Evolutionary conservation across 2,113 vertebrate genomes (phyloP), one percentile per base, ranked within the genome.

Genomic region (Gobius niger): DNA sequence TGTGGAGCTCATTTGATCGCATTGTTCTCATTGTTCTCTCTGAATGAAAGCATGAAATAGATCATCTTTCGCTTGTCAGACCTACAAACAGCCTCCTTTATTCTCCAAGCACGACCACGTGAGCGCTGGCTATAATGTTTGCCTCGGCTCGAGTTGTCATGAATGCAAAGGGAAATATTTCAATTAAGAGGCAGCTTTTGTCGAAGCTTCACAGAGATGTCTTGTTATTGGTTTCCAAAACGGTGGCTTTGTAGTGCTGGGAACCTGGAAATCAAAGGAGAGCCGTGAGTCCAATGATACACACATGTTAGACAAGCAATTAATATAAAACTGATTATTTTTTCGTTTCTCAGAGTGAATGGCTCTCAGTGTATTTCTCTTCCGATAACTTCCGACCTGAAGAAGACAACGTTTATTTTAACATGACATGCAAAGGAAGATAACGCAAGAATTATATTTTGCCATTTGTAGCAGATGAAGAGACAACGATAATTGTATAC

Each of bases 81-180:
- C 57, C 24, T 67, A 65, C 65, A 56, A 57, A 47, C 68, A 47
- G 47, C 68, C 12, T 52, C 6, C 2, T 50, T 63, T 68, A 46
- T 66, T 65, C 52, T 24, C 15, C 68, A 69, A 72, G 74, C 77
- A 68, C 67, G 73, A 67, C 54, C 75, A 72, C 47, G 67, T 78
- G 74, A 71, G 60, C 68, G 70, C 57, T 49, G 1, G 4, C n/a
- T 51, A 50, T 51, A 81, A 41, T 73, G 65, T 70, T 63, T 24
- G 14, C 44, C 62, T 70, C 71, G 54, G 63, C 76, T 83, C 78
- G 81, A 77, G 73, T 75, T 67, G 73, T 84, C 64, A 79, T 69
- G 70, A 68, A 59, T 75, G 62, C 19, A 60, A 47, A 74, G 62
- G 76, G 65, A 62, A 78, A 78, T 68, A 66, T 60, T 78, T 70